Conservation (phyloP, 2,888 invertebrate genomes). For the Helobdella robusta region DNA sequence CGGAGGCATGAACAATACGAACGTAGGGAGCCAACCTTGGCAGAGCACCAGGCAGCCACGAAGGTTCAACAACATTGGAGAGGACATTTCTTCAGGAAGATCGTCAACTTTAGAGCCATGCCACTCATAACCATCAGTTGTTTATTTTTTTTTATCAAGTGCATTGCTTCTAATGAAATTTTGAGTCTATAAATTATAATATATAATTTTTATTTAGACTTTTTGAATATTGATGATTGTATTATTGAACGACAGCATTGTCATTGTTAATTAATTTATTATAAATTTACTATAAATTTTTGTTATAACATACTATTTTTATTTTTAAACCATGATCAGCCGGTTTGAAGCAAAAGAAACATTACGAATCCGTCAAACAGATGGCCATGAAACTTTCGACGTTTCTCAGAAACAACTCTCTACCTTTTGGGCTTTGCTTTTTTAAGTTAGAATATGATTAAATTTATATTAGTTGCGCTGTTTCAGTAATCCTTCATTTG, state of each 20-base stretch:
- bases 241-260: background rate
- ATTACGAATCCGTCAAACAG: conserved; percentile 2
- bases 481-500: too few species aligned
- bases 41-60: conserved; percentile 10
- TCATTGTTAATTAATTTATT: conserved; percentile 1
- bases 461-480: too few species aligned
- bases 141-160: too few species aligned
- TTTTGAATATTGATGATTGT: background rate
- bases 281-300: background rate
- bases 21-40: background rate
- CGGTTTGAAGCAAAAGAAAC: conserved; percentile 16
- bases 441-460: conserved; percentile 14
- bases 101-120: conserved; percentile 12
- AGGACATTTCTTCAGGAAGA: conserved; percentile 19
- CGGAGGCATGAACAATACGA: background rate
- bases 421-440: conserved; percentile 15
- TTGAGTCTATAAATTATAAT: too few species aligned
- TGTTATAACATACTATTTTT: background rate
- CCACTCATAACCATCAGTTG: conserved; percentile 8
- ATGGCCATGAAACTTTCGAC: background rate
- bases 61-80: conserved; percentile 13
- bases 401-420: background rate
- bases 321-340: background rate
- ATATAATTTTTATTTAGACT: background rate
- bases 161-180: too few species aligned